These are phyloP conservation scores for Bovichtus diacanthus DNA, from an alignment of 2,797 vertebrate species.

Conservation along the genomic window DNA sequence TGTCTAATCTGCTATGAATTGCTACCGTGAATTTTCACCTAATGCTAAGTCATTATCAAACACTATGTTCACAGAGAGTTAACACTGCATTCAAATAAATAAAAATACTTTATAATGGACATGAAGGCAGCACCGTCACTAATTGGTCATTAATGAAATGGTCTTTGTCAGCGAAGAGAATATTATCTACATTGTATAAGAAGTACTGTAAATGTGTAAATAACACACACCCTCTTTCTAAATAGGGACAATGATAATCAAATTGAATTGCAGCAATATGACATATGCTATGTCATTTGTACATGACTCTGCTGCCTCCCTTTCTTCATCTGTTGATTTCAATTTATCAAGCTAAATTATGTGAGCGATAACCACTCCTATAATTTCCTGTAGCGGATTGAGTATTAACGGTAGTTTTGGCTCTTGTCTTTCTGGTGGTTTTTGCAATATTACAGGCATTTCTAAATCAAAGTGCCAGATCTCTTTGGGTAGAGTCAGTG, in stretches of 20 bases:
- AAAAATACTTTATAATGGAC: not conserved
- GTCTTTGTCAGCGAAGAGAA: not conserved
- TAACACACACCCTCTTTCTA: not conserved
- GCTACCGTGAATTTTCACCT: not conserved
- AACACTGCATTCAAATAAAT: not conserved
- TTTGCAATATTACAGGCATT: not conserved
- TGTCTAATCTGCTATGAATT: not conserved
- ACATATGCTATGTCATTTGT: not conserved
- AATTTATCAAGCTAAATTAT: not conserved
- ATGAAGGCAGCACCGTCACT: not conserved
- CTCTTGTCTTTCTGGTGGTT: not conserved
- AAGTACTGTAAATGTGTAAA: not conserved
- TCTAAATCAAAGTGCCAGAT: not conserved
- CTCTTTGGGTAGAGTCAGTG: not conserved
- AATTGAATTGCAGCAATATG: not conserved
- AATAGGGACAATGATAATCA: not conserved
- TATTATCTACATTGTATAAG: not conserved
- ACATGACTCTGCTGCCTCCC: too few relatives aligned
- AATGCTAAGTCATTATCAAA: not conserved
- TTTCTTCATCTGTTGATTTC: not conserved
- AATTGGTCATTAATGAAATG: constrained; percentile 16
- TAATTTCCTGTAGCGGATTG: not conserved
- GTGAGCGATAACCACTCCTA: not conserved
- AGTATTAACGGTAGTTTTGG: not conserved
- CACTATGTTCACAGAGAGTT: not conserved